phyloP scores from a whole-genome alignment of 2,888 invertebrate genomes.

The Hecatera dysodea region DNA sequence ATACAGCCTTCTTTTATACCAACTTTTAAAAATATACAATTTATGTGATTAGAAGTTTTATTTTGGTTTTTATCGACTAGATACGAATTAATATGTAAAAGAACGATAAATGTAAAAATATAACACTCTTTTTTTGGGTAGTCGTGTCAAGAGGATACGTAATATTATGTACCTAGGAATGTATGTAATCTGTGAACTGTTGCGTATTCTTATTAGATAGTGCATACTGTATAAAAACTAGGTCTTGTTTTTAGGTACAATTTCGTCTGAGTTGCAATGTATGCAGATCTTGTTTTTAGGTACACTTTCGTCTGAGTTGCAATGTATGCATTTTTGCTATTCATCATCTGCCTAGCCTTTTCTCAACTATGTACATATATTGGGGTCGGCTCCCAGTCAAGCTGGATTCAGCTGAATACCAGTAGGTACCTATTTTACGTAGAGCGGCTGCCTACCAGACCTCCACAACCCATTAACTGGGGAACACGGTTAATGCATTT shows the following conservation, averaged over 20 bases:
- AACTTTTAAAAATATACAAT: constrained; percentile 31
- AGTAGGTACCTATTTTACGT: too few species aligned
- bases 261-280: not conserved
- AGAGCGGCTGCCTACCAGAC: too few species aligned
- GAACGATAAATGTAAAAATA: not conserved
- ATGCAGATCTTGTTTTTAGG: too few species aligned
- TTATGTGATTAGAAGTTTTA: constrained; percentile 22
- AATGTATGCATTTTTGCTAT: too few species aligned
- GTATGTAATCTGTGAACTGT: not conserved
- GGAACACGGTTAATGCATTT: too few species aligned
- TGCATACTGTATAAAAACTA: not conserved
- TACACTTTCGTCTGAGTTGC: too few species aligned
- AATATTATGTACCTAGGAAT: too few species aligned
- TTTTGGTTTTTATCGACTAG: not conserved
- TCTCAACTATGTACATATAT: too few species aligned
- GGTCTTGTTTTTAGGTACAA: not conserved
- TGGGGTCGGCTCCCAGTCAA: too few species aligned
- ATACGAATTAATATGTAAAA: constrained; percentile 2
- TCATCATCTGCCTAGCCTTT: too few species aligned
- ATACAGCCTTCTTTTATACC: constrained; percentile 14
- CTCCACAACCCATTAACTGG: too few species aligned
- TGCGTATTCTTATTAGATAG: not conserved
- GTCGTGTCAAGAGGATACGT: not conserved
- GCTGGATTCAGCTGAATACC: too few species aligned
- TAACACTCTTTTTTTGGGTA: not conserved